These are phyloP conservation scores for Porites lutea DNA, from an alignment of 64 coral and sea anemone species.

Conservation along the genomic window DNA sequence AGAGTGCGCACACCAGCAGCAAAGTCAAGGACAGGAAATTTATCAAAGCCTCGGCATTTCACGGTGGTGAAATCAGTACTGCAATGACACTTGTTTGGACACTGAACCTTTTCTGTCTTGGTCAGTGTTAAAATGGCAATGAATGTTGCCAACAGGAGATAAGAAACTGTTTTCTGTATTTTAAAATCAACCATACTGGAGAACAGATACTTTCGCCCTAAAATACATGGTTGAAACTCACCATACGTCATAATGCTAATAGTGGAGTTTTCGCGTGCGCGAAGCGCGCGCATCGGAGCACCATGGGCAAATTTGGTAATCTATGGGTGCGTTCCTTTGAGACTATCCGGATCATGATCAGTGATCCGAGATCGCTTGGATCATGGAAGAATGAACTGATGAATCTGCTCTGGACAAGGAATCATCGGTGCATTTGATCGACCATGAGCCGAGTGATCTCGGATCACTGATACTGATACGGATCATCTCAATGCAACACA, in stretches of 20 bases:
- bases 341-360: no score
- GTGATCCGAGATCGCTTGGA: no score
- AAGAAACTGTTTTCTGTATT: background rate
- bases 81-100: constrained; percentile 17
- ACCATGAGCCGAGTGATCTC: no score
- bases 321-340: no score
- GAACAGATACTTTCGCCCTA: background rate
- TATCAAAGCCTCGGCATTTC: constrained; percentile 1
- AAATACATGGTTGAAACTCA: background rate
- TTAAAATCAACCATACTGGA: background rate
- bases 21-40: constrained; percentile 6
- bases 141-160: background rate
- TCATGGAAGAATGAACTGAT: no score
- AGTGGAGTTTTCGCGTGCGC: background rate
- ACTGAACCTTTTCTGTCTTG: background rate
- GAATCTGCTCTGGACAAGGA: no score
- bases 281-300: background rate
- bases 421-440: no score
- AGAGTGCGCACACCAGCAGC: background rate
- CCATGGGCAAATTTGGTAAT: no score
- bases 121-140: background rate
- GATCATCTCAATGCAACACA: no score
- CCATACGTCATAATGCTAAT: constrained; percentile 4
- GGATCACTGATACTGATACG: no score
- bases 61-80: background rate